These are phyloP conservation scores for Diorhabda sublineata DNA, from an alignment of 1,140 invertebrate species.

Conservation along the genomic window DNA sequence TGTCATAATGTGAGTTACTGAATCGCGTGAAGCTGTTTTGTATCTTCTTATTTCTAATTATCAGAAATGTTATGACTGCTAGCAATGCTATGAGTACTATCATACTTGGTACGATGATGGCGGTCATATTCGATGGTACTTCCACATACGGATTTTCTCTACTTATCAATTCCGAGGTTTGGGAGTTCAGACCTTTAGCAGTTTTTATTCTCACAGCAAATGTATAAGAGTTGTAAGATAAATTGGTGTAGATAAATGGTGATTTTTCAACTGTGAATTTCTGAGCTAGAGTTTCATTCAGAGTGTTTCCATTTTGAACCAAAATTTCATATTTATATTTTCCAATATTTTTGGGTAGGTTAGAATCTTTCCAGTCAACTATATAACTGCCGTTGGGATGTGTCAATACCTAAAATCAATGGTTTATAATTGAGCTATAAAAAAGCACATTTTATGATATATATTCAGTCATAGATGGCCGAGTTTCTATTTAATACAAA, in stretches of 20 bases:
- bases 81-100: slow-evolving; percentile 49
- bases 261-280: slow-evolving; percentile 50
- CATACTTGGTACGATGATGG: slow-evolving; percentile 38
- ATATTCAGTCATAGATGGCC: too few relatives aligned
- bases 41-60: slow-evolving; percentile 68
- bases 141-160: slow-evolving; percentile 11
- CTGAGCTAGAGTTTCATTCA: slow-evolving; percentile 53
- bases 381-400: slow-evolving; percentile 56
- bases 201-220: slow-evolving; percentile 62
- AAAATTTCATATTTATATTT: slow-evolving; percentile 57
- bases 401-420: slow-evolving; percentile 44
- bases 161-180: slow-evolving; percentile 53
- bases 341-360: slow-evolving; percentile 29
- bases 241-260: slow-evolving; percentile 55
- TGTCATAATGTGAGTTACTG: slow-evolving; percentile 82
- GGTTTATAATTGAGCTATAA: too few relatives aligned
- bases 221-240: slow-evolving; percentile 54
- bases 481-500: too few relatives aligned
- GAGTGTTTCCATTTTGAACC: slow-evolving; percentile 54
- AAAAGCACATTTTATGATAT: too few relatives aligned
- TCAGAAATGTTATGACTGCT: slow-evolving; percentile 58
- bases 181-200: slow-evolving; percentile 60
- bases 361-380: slow-evolving; percentile 58
- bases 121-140: slow-evolving; percentile 20
- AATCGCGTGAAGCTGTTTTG: slow-evolving; percentile 76